A percentile compares a stretch with the other conserved stretches of the same genome.
Conservation (phyloP, 2,797 vertebrate species). For the Anabacerthia variegaticeps region DNA sequence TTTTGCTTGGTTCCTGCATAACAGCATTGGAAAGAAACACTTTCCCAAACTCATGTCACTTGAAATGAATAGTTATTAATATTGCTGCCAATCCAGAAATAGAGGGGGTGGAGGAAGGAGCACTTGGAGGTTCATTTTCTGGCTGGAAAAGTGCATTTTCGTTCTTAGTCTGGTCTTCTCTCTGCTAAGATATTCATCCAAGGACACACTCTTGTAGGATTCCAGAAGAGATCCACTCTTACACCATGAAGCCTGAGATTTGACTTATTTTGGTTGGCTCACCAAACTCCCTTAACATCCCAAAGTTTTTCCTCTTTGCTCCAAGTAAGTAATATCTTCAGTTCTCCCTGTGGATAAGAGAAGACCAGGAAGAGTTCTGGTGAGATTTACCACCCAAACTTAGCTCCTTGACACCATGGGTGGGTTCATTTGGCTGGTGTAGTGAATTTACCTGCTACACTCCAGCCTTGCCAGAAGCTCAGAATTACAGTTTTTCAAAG, state of each 20-base stretch:
- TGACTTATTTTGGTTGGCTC: neutral
- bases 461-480: neutral
- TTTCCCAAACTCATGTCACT: neutral
- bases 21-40: neutral
- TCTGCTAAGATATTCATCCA: neutral
- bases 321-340: neutral
- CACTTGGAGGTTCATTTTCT: neutral
- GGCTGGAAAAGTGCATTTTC: neutral
- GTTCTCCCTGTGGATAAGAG: neutral
- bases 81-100: neutral
- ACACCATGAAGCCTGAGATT: neutral
- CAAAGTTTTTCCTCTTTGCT: neutral
- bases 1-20: neutral
- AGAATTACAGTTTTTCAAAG: neutral
- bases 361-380: neutral
- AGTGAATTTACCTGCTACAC: neutral
- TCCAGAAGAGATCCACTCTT: neutral
- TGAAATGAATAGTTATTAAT: neutral
- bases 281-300: neutral
- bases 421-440: neutral
- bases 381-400: neutral
- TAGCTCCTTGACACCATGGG: neutral
- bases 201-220: neutral
- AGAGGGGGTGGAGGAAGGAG: accelerated
- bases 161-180: neutral